Percentiles rank a stretch among this genome's conserved stretches.
phyloP scores from a whole-genome alignment of 2,888 invertebrate genomes.

The Machimus rusticus region DNA sequence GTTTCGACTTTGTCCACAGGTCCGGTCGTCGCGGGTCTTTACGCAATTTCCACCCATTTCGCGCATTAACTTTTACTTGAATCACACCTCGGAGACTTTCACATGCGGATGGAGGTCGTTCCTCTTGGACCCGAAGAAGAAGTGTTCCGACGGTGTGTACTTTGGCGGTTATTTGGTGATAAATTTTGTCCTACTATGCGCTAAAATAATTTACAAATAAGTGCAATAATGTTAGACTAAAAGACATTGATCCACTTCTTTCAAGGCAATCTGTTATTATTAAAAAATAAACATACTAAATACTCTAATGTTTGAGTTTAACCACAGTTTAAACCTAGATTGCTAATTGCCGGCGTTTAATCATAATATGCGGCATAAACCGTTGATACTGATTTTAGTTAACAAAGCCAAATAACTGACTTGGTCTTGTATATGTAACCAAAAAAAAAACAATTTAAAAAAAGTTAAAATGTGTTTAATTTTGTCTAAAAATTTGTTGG shows the following conservation, averaged over 20 bases:
- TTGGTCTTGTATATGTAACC: too few species aligned
- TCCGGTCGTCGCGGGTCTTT: not conserved
- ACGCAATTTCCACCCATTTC: not conserved
- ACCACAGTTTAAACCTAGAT: not conserved
- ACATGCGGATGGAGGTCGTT: constrained; percentile 21
- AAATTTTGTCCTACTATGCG: not conserved
- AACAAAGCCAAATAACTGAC: too few species aligned
- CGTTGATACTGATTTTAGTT: too few species aligned
- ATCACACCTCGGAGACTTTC: constrained; percentile 6
- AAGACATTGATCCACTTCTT: not conserved
- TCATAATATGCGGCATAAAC: too few species aligned
- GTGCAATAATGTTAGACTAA: not conserved
- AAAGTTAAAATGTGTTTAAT: too few species aligned
- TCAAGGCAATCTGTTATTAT: not conserved
- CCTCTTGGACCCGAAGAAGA: not conserved
- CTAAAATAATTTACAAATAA: not conserved
- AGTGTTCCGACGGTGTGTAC: not conserved
- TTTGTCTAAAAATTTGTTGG: too few species aligned
- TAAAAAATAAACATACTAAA: not conserved
- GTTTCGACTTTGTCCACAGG: not conserved
- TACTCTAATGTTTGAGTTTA: not conserved
- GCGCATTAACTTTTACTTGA: constrained; percentile 9
- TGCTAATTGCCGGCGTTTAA: not conserved
- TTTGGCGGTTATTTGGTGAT: not conserved
- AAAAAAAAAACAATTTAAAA: too few species aligned